A percentile compares a stretch with the other conserved stretches of the same genome.
Conservation (phyloP, 1,140 invertebrate species). For the Rhynchophorus ferrugineus region DNA sequence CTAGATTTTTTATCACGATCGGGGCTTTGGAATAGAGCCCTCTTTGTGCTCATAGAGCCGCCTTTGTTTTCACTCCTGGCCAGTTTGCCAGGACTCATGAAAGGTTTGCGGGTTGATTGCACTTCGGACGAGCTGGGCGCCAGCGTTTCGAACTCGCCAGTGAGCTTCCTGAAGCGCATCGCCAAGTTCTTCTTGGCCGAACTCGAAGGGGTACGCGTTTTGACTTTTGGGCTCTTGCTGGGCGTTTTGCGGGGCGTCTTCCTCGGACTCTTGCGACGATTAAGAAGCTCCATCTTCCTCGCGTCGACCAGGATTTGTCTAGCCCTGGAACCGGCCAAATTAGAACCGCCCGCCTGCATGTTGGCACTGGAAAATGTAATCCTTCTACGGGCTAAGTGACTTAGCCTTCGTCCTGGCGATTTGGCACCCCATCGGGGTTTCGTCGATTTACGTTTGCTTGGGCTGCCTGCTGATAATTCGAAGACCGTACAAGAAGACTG, state of each 20-base stretch:
- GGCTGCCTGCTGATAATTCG: conserved; percentile 44
- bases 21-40: conserved; percentile 53
- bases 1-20: conserved; percentile 36
- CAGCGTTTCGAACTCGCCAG: conserved; percentile 28
- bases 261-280: conserved; percentile 43
- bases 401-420: conserved; percentile 58
- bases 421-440: conserved; percentile 48
- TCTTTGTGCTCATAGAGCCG: neutral
- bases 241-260: conserved; percentile 41
- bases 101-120: conserved; percentile 46
- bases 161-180: conserved; percentile 37
- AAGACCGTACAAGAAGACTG: conserved; percentile 56
- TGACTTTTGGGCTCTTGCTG: conserved; percentile 33
- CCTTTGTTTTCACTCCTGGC: conserved; percentile 6
- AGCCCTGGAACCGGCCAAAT: conserved; percentile 25
- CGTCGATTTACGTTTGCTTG: conserved; percentile 47
- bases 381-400: conserved; percentile 55
- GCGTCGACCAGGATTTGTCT: conserved; percentile 38
- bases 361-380: conserved; percentile 56
- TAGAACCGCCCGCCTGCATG: conserved; percentile 29
- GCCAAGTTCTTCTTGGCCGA: conserved; percentile 46
- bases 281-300: conserved; percentile 33
- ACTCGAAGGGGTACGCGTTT: conserved; percentile 38
- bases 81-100: conserved; percentile 14
- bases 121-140: conserved; percentile 6